Conservation (phyloP, 1,140 invertebrate genomes). For the Dreissena rostriformis region DNA sequence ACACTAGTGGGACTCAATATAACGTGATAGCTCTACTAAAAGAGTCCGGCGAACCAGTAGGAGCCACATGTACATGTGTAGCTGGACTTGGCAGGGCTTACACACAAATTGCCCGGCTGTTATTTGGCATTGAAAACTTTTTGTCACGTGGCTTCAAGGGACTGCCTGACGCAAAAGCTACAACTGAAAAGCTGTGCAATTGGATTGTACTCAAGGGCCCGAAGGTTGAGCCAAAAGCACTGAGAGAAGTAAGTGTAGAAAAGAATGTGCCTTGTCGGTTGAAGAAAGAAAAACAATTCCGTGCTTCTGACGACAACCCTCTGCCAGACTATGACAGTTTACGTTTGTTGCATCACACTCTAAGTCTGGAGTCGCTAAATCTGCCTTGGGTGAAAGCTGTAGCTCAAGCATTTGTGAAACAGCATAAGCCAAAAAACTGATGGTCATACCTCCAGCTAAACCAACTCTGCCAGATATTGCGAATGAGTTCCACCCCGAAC, state of each 20-base stretch:
- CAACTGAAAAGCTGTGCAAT: conserved; percentile 1
- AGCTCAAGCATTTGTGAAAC: background rate
- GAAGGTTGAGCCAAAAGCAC: background rate
- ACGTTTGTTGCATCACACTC: background rate
- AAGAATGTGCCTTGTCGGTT: background rate
- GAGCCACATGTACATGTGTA: conserved; percentile 25
- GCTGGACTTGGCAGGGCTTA: conserved; percentile 27
- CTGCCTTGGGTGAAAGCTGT: conserved; percentile 22
- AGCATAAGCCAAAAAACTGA: background rate
- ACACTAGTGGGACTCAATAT: conserved; percentile 40
- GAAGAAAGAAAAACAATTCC: background rate
- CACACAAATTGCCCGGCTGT: conserved; percentile 9
- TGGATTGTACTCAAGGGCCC: conserved; percentile 17
- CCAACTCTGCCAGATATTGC: background rate
- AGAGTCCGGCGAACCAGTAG: background rate
- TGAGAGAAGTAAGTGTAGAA: background rate
- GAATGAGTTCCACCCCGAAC: background rate
- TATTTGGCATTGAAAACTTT: conserved; percentile 31
- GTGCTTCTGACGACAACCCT: background rate
- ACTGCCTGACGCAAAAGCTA: background rate
- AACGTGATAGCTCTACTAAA: background rate
- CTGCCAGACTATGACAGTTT: background rate
- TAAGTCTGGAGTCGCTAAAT: background rate
- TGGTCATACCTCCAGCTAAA: background rate
- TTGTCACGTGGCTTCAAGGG: background rate